phyloP scores from a whole-genome alignment of 2,888 invertebrate species.

The Pseudanteris insignis region DNA sequence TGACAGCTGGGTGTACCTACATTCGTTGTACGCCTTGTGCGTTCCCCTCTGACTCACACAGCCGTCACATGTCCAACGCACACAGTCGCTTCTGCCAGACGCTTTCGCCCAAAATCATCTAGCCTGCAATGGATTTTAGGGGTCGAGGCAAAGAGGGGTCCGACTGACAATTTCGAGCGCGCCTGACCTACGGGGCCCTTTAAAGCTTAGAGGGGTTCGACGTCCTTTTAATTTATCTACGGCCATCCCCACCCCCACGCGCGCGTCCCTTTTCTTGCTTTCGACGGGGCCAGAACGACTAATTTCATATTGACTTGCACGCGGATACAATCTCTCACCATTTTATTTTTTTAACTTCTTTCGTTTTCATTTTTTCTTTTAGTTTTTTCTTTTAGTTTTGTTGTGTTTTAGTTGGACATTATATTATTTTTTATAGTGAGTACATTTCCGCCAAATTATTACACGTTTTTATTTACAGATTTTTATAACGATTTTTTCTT shows the following conservation, averaged over 20 bases:
- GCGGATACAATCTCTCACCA: conserved; percentile 5
- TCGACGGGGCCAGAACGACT: too few relatives aligned
- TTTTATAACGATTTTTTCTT: too few relatives aligned
- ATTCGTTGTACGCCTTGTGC: conserved; percentile 24
- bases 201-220: conserved; percentile 61
- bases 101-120: conserved; percentile 15
- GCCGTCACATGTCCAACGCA: conserved; percentile 12
- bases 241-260: conserved; percentile 5
- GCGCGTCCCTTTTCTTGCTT: conserved; percentile 5
- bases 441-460: too few relatives aligned
- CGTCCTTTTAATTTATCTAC: conserved; percentile 55
- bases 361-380: conserved; percentile 3
- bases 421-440: not conserved
- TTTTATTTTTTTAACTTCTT: not conserved
- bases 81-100: conserved; percentile 6
- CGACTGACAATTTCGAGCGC: conserved; percentile 13
- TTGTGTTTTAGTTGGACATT: not conserved
- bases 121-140: not conserved
- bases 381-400: conserved; percentile 2
- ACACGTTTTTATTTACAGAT: too few relatives aligned
- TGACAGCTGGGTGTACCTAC: conserved; percentile 47
- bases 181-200: conserved; percentile 65
- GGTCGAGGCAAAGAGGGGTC: conserved; percentile 1
- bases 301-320: conserved; percentile 15
- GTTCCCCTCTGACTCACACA: conserved; percentile 26